Base-by-base conservation (phyloP, 2,888 invertebrate species). In the Prosopocoilus inquinatus region DNA sequence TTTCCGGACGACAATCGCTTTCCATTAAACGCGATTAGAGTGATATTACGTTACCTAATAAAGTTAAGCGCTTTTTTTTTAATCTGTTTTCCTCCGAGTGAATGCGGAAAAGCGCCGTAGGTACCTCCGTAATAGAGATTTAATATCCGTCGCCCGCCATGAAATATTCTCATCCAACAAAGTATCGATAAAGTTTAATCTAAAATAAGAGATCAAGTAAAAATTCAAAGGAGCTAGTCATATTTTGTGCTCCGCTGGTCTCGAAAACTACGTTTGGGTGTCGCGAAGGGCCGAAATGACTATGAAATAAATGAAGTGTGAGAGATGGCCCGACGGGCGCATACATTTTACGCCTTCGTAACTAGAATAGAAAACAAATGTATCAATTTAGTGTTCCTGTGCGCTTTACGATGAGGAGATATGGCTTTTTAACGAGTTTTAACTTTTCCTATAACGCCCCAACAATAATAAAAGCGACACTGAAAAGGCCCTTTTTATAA, bases 231-330 rank as follows among this genome's bases (percentile, higher is more conserved):
- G 68, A 70, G 67, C 67, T 67, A 70, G 70, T 67, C 74, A 73
- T 73, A 75, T 75, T 75, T 74, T 68, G 69, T 72, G 74, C 74
- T 75, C 73, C 74, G 68, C 60, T 74, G 74, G 64, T 71, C 74
- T 64, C 65, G 75, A 75, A 75, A 75, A 75, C 74, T 74, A 72
- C 71, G 66, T 71, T 68, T 64, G 68, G 64, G 65, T 67, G 68
- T 69, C 67, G 61, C 63, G 62, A 62, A 38, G 59, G 47, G 51
- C 64, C 60, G 58, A 67, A 70, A 70, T 71, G 69, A 72, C 70
- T 70, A 62, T 62, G 63, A 67, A 70, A 70, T 70, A 74, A 75
- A 75, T 74, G 74, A 75, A 74, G 72, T 74, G 74, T 72, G 69
- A 73, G 72, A 69, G 69, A 74, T 73, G 71, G 66, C 64, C 64